Conservation (phyloP, 2,888 invertebrate species). For the Creontiades dilutus region DNA sequence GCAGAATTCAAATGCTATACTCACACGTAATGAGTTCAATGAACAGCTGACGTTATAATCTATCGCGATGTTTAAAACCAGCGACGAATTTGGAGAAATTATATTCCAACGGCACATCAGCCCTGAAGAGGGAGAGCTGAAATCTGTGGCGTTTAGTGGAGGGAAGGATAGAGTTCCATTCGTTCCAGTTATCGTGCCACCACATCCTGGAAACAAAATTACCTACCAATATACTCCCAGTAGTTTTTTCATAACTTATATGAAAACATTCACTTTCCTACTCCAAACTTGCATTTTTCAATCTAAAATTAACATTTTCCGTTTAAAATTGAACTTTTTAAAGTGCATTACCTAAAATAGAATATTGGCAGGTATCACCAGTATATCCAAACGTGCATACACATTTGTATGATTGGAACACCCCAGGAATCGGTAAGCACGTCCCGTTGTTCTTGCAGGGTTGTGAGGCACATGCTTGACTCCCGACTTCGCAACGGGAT, state of each 20-base stretch:
- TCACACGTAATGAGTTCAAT: constrained; percentile 32
- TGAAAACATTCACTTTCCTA: too few relatives aligned
- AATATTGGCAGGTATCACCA: constrained; percentile 56
- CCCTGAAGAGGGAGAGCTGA: background rate
- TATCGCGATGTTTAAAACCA: constrained; percentile 68
- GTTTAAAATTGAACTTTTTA: background rate
- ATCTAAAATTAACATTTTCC: background rate
- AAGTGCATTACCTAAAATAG: constrained; percentile 21
- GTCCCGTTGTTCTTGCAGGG: constrained; percentile 63
- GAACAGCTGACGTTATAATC: constrained; percentile 48
- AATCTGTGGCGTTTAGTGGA: background rate
- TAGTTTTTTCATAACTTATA: too few relatives aligned
- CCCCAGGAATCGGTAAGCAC: constrained; percentile 3
- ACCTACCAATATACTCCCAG: too few relatives aligned
- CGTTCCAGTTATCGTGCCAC: background rate
- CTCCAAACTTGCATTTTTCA: too few relatives aligned
- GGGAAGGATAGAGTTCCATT: constrained; percentile 45
- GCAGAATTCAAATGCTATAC: background rate
- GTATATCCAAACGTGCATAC: constrained; percentile 47
- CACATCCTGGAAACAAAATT: constrained; percentile 62
- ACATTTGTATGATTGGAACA: constrained; percentile 35
- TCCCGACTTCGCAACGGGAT: constrained; percentile 21
- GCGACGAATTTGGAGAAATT: background rate
- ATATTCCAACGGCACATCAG: constrained; percentile 66
- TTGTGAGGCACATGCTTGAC: constrained; percentile 24